Evolutionary conservation across 2,113 vertebrate species (phyloP), one percentile per base, ranked within the genome.

Genomic region (Copsychus sechellarum): DNA sequence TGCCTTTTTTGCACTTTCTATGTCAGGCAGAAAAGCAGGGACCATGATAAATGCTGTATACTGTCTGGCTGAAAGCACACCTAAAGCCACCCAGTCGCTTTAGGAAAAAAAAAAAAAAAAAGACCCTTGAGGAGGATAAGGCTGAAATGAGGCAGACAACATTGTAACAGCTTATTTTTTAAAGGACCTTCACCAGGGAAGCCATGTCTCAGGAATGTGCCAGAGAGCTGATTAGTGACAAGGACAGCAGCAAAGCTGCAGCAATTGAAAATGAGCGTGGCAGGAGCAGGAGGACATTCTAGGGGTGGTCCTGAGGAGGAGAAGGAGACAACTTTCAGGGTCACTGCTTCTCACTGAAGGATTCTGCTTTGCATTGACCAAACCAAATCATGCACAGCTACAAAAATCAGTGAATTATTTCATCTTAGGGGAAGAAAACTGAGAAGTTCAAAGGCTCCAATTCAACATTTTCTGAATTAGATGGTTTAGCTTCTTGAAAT

Each of bases 381-480:
- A 90, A 74, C 7, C 47, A 65, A 83, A 26, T 47, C 65, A 81
- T 6, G n/a, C 60, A 81, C 15, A 3, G 21, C 61, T 85, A 48
- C 23, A 86, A 91, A 93, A 88, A 67, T 38, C 45, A 47, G 42
- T 0, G 0, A 88, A 81, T 83, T 66, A 83, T 73, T 90, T 90
- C 80, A 81, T 1, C 17, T 19, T 38, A 78, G 42, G 8, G 15
- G 15, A 88, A 88, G 14, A 85, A 83, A 82, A 47, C 24, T 1
- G 42, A 61, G 54, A 86, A 54, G 26, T 79, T 93, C 67, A 84
- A 92, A 89, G 51, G 47, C 56, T 93, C 40, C 45, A 17, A 92
- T 91, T 92, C 72, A 91, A 66, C 43, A 74, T 91, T 86, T 91
- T 83, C 81, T 72, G 69, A 95, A 91, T 78, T 88, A 91, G 38